phyloP scores from a whole-genome alignment of 2,888 invertebrate genomes.

The Carabus problematicus region DNA sequence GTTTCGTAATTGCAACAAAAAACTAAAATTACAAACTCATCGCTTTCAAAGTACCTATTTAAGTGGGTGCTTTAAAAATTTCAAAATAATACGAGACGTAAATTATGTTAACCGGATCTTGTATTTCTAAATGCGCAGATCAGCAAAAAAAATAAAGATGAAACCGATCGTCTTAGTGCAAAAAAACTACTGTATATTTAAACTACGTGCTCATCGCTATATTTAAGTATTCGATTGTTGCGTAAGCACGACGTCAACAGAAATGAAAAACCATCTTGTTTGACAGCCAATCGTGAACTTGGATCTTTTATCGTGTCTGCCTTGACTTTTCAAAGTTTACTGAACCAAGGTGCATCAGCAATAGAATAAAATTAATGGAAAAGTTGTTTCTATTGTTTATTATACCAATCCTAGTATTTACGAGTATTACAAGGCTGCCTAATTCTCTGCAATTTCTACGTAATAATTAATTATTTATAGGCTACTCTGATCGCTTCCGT shows the following conservation, averaged over 20 bases:
- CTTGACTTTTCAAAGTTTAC: constrained; percentile 15
- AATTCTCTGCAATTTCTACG: too few relatives aligned
- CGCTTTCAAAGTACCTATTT: too few relatives aligned
- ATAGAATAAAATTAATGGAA: neutral
- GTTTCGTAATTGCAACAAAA: too few relatives aligned
- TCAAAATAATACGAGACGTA: too few relatives aligned
- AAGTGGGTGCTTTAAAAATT: too few relatives aligned
- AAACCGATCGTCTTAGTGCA: neutral
- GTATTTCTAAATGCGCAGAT: constrained; percentile 11
- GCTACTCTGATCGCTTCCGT: constrained; percentile 6
- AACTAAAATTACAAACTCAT: too few relatives aligned
- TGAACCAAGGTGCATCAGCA: neutral
- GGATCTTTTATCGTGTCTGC: neutral
- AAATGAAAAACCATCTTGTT: neutral
- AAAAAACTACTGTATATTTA: constrained; percentile 4
- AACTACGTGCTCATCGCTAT: constrained; percentile 4
- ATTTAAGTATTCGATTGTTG: constrained; percentile 24
- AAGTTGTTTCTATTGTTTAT: neutral
- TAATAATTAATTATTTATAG: neutral
- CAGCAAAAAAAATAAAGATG: neutral
- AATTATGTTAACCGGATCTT: constrained; percentile 16
- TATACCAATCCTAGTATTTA: neutral
- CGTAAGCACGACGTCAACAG: constrained; percentile 7
- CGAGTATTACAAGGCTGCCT: neutral
- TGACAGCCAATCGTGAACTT: constrained; percentile 3